These are phyloP conservation scores for Pseudobourletiella spinata DNA, from an alignment of 1,140 invertebrate species.

Conservation along the genomic window DNA sequence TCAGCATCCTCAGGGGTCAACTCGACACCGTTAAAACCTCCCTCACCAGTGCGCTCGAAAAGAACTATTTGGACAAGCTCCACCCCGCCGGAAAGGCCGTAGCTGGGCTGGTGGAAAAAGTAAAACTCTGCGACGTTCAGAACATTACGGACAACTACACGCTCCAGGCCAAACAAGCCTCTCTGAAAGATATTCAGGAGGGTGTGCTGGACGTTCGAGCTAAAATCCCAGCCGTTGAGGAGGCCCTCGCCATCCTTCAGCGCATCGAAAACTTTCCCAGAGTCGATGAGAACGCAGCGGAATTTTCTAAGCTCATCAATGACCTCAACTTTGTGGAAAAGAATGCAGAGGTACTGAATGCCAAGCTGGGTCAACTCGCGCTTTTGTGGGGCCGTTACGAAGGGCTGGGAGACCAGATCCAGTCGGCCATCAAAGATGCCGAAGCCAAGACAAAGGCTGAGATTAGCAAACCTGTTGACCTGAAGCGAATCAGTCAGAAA, in stretches of 20 bases:
- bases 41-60: slow-evolving; percentile 70
- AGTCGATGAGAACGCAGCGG: slow-evolving; percentile 51
- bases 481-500: slow-evolving; percentile 61
- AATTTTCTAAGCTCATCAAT: slow-evolving; percentile 53
- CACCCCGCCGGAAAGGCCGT: slow-evolving; percentile 68
- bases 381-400: slow-evolving; percentile 54
- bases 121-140: slow-evolving; percentile 84
- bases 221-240: slow-evolving; percentile 40
- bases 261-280: slow-evolving; percentile 38
- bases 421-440: slow-evolving; percentile 74
- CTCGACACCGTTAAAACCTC: slow-evolving; percentile 72
- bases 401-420: slow-evolving; percentile 57
- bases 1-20: slow-evolving; percentile 60
- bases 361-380: slow-evolving; percentile 48
- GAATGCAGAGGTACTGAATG: neutral
- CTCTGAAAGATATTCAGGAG: slow-evolving; percentile 64
- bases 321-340: slow-evolving; percentile 52
- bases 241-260: slow-evolving; percentile 17
- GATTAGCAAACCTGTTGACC: slow-evolving; percentile 56
- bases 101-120: slow-evolving; percentile 70
- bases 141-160: slow-evolving; percentile 79
- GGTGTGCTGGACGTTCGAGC: slow-evolving; percentile 59
- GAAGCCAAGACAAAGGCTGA: slow-evolving; percentile 69
- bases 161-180: slow-evolving; percentile 79
- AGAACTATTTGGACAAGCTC: slow-evolving; percentile 77